Evolutionary conservation across 2,888 invertebrate species (phyloP), one percentile per base, ranked within the genome.

Genomic region (Trimorus sp.): DNA sequence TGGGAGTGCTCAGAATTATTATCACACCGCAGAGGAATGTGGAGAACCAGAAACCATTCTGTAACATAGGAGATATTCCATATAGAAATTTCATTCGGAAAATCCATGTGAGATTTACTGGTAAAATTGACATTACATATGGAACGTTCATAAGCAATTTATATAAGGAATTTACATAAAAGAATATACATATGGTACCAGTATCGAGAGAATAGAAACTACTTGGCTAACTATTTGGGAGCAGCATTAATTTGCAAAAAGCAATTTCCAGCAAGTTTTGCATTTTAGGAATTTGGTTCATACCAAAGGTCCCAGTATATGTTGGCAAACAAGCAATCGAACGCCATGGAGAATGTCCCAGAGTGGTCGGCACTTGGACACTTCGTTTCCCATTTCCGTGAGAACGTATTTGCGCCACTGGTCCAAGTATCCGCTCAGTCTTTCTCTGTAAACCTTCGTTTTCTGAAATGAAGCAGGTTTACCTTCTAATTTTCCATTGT

Each of bases 11-110:
- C 40, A 92, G 89, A 79, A 94, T 93, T 94, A 96, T 94, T 14
- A 94, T 86, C 16, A 91, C 89, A 59, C 89, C 93, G 89, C 92
- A 95, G 12, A 94, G 87, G 16, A 95, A 92, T 2, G 94, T 94
- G 74, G 94, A 94, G 73, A 95, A 94, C 95, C 95, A 96, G 91
- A 95, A 94, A 7, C 95, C 95, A 85, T 96, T 95, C 94, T 65
- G 42, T 12, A 65, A 36, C 6, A 69, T 26, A 26, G 26, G 26
- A 26, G 26, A 26, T 26, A 26, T 26, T 26, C 26, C n/a, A n/a
- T n/a, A n/a, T n/a, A n/a, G n/a, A n/a, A n/a, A n/a, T n/a, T n/a
- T n/a, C n/a, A n/a, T n/a, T n/a, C n/a, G n/a, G n/a, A n/a, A n/a
- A n/a, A n/a, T n/a, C n/a, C n/a, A n/a, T n/a, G n/a, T n/a, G n/a